Evolutionary conservation across 2,888 invertebrate genomes (phyloP).

Genomic region (Adela reaumurella): DNA sequence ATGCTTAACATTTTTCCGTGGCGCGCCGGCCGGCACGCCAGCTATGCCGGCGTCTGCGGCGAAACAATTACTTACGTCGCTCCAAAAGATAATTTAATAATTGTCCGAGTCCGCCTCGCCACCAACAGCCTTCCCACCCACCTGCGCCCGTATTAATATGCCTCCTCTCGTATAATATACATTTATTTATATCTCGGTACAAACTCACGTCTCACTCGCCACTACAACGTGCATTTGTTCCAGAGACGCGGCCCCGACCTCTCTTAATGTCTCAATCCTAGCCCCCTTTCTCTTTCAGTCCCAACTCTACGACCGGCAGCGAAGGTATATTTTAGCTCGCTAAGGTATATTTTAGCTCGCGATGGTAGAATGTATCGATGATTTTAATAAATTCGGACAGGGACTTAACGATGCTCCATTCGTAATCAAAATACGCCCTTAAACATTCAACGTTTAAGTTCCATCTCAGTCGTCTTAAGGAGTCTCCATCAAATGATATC

Average conservation of each 20-base stretch:
- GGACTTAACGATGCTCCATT: neutral
- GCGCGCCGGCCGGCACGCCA: conserved; percentile 20
- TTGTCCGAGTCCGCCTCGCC: conserved; percentile 21
- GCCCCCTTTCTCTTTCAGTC: neutral
- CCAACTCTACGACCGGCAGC: too few species aligned
- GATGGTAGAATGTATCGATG: too few species aligned
- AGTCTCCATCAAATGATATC: neutral
- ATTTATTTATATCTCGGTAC: conserved; percentile 44
- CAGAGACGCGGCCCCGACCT: conserved; percentile 49
- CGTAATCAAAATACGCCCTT: neutral
- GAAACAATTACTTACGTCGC: conserved; percentile 56
- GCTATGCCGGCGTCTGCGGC: conserved; percentile 30
- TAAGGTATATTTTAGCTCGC: too few species aligned
- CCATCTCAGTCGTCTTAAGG: neutral
- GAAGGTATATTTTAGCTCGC: neutral
- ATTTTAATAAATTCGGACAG: neutral
- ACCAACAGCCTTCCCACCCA: neutral
- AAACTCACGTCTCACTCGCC: conserved; percentile 51
- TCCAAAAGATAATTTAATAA: conserved; percentile 56
- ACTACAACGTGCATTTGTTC: conserved; percentile 46
- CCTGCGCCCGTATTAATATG: neutral
- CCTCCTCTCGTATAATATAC: neutral
- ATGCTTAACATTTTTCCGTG: too few species aligned
- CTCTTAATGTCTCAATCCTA: conserved; percentile 54
- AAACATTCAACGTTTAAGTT: neutral